Conservation (phyloP, 2,113 vertebrate genomes). For the Sarotherodon lohbergeri region DNA sequence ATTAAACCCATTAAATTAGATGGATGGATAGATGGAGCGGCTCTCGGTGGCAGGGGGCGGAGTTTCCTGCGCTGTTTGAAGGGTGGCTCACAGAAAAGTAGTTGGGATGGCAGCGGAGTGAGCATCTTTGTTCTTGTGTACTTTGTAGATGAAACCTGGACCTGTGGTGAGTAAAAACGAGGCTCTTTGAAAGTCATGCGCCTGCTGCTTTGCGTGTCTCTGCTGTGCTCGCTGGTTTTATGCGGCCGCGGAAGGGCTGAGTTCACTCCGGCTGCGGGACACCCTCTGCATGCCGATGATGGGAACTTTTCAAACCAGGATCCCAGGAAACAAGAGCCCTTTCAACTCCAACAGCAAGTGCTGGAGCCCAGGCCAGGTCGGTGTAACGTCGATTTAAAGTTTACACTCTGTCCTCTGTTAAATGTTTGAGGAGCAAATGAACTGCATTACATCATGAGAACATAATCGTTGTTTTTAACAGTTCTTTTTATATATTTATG, state of each 20-base stretch:
- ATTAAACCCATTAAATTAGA: background rate
- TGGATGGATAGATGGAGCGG: background rate
- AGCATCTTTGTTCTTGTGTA: background rate
- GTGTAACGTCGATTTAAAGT: background rate
- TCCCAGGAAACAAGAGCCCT: background rate
- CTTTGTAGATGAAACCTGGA: background rate
- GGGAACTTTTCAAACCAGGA: conserved; percentile 9
- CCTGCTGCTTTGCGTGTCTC: background rate
- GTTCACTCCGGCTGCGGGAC: background rate
- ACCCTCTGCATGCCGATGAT: conserved; percentile 25
- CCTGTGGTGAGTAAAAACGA: background rate
- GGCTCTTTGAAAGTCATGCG: background rate
- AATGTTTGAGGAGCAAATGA: background rate
- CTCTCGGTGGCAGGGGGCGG: conserved; percentile 12
- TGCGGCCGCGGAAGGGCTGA: background rate
- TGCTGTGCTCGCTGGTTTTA: background rate
- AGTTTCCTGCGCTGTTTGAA: background rate
- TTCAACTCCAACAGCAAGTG: background rate
- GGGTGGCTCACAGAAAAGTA: background rate
- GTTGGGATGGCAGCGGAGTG: background rate
- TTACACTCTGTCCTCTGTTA: background rate
- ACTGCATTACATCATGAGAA: background rate
- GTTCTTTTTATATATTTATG: background rate
- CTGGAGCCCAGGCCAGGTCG: conserved; percentile 20
- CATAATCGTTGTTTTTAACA: background rate